Evolutionary conservation across 2,888 invertebrate species (phyloP).

Genomic region (Stegophylla sp.): DNA sequence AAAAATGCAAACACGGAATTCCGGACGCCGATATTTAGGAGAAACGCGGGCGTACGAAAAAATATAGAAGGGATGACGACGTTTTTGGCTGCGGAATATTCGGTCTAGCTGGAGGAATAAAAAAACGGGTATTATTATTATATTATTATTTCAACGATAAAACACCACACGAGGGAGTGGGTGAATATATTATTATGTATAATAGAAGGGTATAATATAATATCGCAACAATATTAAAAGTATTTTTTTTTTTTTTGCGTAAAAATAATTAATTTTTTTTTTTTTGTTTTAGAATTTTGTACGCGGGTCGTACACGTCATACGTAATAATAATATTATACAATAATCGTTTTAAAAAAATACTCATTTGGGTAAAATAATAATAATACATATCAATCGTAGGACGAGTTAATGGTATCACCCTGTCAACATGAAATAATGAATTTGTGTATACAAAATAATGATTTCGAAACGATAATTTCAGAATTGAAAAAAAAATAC

Average conservation of each 20-base stretch:
- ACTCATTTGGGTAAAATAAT: conserved; percentile 11
- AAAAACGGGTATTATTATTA: no score
- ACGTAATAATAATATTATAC: background rate
- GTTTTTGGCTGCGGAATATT: no score
- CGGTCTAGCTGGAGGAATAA: no score
- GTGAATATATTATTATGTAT: no score
- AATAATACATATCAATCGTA: background rate
- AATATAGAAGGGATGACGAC: no score
- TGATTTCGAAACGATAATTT: conserved; percentile 15
- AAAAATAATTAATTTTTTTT: conserved; percentile 19
- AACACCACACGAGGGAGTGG: no score
- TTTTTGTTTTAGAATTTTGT: conserved; percentile 26
- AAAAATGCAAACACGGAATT: no score
- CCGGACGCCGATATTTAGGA: no score
- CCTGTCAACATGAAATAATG: conserved; percentile 20
- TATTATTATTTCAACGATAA: no score
- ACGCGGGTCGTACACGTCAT: conserved; percentile 3
- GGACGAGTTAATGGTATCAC: conserved; percentile 8
- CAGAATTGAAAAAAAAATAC: conserved; percentile 8
- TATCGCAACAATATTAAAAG: conserved; percentile 8
- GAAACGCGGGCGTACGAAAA: no score
- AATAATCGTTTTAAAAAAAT: conserved; percentile 37
- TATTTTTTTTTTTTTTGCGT: conserved; percentile 3
- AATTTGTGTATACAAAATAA: conserved; percentile 22
- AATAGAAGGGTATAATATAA: no score